Evolutionary conservation across 2,113 vertebrate genomes (phyloP).

Genomic region (Empidonax traillii): DNA sequence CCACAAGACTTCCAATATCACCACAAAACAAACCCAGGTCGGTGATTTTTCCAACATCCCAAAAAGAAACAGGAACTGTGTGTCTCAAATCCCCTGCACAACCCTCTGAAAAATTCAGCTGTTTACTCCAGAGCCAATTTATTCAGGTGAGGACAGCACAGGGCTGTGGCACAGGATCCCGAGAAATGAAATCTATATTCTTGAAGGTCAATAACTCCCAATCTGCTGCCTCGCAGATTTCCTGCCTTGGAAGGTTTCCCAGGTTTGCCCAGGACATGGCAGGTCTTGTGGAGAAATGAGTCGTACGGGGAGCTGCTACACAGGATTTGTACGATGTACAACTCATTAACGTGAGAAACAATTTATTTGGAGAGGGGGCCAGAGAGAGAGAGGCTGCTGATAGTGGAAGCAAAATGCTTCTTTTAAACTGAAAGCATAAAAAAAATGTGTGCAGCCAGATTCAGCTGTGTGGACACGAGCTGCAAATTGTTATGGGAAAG

Average conservation of each 20-base stretch:
- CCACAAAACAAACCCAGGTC: background rate
- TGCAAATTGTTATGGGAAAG: background rate
- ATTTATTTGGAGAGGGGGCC: conserved; percentile 5
- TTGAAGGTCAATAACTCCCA: conserved; percentile 59
- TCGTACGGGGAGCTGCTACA: background rate
- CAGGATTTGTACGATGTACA: conserved; percentile 2
- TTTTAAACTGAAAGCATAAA: background rate
- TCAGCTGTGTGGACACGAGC: background rate
- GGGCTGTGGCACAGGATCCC: background rate
- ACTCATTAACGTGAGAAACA: conserved; percentile 37
- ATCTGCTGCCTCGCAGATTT: conserved; percentile 52
- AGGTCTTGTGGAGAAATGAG: conserved; percentile 51
- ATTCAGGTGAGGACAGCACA: conserved; percentile 16
- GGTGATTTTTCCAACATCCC: fast-evolving
- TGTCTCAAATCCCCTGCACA: background rate
- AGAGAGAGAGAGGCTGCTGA: background rate
- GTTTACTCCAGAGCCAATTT: background rate
- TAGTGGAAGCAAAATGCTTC: background rate
- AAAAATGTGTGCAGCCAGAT: background rate
- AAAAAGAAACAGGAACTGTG: background rate
- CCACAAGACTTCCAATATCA: background rate
- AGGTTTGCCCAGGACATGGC: conserved; percentile 44
- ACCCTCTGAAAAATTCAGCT: background rate
- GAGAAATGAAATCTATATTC: conserved; percentile 48
- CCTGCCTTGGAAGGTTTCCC: conserved; percentile 56